Evolutionary conservation across 2,888 invertebrate species (phyloP).

Genomic region (Tetranychus truncatus): DNA sequence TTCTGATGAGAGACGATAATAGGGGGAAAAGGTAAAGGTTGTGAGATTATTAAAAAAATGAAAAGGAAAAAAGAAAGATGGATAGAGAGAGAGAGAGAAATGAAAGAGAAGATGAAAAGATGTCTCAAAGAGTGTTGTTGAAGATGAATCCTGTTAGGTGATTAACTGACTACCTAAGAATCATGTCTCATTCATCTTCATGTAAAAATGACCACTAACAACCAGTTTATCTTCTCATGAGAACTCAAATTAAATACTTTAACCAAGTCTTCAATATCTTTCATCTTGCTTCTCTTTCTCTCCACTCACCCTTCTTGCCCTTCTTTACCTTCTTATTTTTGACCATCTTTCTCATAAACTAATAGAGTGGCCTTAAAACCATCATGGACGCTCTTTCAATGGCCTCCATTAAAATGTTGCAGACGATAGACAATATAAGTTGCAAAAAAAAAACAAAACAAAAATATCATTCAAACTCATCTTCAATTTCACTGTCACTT

Average conservation of each 20-base stretch:
- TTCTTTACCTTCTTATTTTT: background rate
- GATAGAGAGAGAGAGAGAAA: background rate
- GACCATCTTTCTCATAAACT: background rate
- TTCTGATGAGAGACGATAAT: background rate
- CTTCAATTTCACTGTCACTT: no score
- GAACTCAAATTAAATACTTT: background rate
- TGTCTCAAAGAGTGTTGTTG: background rate
- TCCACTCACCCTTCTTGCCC: no score
- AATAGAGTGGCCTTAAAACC: background rate
- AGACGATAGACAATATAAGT: no score
- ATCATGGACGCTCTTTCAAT: background rate
- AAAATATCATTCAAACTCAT: no score
- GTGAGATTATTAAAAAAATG: background rate
- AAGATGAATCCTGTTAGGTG: background rate
- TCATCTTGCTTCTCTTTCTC: no score
- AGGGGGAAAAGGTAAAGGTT: background rate
- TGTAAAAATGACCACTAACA: background rate
- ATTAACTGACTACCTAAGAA: background rate
- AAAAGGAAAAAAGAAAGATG: background rate
- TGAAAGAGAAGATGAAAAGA: background rate
- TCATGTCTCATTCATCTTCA: background rate
- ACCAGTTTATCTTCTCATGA: background rate
- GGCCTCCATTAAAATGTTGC: background rate
- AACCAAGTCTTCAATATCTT: no score
- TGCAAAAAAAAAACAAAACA: no score